Percentiles rank a stretch among this genome's conserved stretches.
Conservation (phyloP, 92 coral and sea anemone species). For the Porites lobata region DNA sequence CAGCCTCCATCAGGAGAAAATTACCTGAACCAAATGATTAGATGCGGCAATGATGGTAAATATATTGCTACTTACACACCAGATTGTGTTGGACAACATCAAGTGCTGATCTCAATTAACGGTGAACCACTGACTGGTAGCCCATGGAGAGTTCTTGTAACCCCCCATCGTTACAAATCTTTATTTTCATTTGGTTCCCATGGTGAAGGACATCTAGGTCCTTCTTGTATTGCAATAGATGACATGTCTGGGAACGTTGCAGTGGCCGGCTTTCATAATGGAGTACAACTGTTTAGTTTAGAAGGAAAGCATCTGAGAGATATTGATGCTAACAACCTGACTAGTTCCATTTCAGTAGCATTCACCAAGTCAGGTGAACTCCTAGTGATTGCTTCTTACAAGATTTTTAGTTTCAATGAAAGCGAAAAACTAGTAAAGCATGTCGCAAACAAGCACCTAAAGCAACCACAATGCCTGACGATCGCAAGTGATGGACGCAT, state of each 20-base stretch:
- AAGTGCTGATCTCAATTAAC: constrained; percentile 29
- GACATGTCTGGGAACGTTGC: constrained; percentile 25
- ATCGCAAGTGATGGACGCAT: not conserved
- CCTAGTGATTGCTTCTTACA: not conserved
- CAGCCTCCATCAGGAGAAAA: constrained; percentile 19
- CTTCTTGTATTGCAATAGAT: not conserved
- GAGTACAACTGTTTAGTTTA: constrained; percentile 5
- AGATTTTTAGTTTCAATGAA: constrained; percentile 34
- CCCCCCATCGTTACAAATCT: not conserved
- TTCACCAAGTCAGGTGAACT: not conserved
- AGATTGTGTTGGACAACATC: constrained; percentile 2
- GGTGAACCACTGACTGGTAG: constrained; percentile 45
- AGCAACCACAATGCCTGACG: not conserved
- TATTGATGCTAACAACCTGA: not conserved
- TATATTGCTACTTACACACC: too few species aligned
- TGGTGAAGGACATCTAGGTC: not conserved
- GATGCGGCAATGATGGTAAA: not conserved
- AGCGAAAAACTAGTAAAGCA: constrained; percentile 45
- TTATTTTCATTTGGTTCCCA: not conserved
- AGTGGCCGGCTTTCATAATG: not conserved
- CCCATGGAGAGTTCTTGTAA: constrained; percentile 52
- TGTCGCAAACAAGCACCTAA: not conserved
- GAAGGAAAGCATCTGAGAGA: not conserved
- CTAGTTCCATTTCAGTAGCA: not conserved
- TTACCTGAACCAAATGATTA: constrained; percentile 12